Base-by-base conservation (phyloP, 2,797 vertebrate species). In the Neosilurus hyrtlii region DNA sequence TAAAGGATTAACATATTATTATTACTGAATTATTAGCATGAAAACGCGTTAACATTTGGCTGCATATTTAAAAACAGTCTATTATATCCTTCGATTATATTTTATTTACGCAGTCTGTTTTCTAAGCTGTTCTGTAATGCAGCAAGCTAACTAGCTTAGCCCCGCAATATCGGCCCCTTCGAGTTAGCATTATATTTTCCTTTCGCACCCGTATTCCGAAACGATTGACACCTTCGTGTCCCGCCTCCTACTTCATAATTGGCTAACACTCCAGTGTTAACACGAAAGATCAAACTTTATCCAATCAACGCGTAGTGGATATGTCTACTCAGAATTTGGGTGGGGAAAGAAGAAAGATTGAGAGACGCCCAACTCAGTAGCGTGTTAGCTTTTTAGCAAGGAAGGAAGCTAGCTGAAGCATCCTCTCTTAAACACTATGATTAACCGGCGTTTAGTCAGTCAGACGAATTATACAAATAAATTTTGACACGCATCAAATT, bases 121-220 rank as follows among this genome's bases (percentile, higher is more conserved):
- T 30, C n/a, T 56, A 26, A 26, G 75, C 75, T 78, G 49, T 80
- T 67, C 57, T 57, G 5, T 75, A 59, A 70, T 70, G 35, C 65
- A 24, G 65, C 10, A 51, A 30, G 80, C 80, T 37, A 57, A 70
- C 66, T 81, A 72, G 80, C 80, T 26, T 72, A 72, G 68, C 80
- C 12, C 56, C 80, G 67, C 37, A 73, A n/a, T 62, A 49, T 51
- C 80, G 24, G 80, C 65, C 16, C 80, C 68, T 26, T 73, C 22
- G 35, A 37, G 68, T 51, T 73, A 73, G 68, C 68, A 43, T 30
- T 30, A 11, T 51, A 52, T 59, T 49, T 30, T 37, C 62, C 57
- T 20, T 43, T 43, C 43, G 10, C 80, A 73, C 80, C 80, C 57
- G 43, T 72, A 72, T 73, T 81, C n/a, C 18, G 30, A 26, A 11